These are phyloP conservation scores for Pongo abelii DNA, from an alignment of 2,113 vertebrate species.

Conservation along the genomic window DNA sequence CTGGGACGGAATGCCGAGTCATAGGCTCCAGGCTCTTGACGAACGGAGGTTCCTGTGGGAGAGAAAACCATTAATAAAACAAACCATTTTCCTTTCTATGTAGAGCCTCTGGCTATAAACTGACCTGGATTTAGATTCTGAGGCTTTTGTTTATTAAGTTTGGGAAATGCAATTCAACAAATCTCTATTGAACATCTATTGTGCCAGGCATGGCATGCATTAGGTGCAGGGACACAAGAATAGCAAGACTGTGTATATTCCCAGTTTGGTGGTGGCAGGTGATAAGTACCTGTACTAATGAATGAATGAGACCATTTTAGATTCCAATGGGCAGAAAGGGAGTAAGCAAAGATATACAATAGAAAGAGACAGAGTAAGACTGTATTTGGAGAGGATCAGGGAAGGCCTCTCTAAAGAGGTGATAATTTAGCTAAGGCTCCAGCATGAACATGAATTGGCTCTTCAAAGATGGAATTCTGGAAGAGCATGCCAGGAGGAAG, in stretches of 20 bases:
- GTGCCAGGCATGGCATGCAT: background rate
- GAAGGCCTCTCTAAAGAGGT: background rate
- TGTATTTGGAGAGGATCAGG: background rate
- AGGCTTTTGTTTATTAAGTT: conserved; percentile 58
- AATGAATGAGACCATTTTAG: background rate
- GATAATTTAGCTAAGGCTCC: background rate
- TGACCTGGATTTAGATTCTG: conserved; percentile 64
- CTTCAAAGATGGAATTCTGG: background rate
- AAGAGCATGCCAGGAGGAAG: background rate
- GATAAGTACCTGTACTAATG: background rate
- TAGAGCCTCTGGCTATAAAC: conserved; percentile 45
- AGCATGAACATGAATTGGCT: background rate
- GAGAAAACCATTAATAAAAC: background rate
- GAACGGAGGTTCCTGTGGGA: background rate
- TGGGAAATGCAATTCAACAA: conserved; percentile 42
- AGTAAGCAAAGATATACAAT: background rate
- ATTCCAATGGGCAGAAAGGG: background rate
- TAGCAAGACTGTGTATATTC: background rate
- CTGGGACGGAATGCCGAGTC: background rate
- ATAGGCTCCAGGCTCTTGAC: background rate
- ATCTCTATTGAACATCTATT: conserved; percentile 47
- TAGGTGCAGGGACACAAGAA: background rate
- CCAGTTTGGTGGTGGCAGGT: background rate
- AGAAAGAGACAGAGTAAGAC: background rate
- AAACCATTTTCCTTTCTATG: background rate